Percentiles rank a stretch among this genome's conserved stretches.
Evolutionary conservation across 1,140 invertebrate genomes (phyloP).

Genomic region (Lasaia peninsularis): DNA sequence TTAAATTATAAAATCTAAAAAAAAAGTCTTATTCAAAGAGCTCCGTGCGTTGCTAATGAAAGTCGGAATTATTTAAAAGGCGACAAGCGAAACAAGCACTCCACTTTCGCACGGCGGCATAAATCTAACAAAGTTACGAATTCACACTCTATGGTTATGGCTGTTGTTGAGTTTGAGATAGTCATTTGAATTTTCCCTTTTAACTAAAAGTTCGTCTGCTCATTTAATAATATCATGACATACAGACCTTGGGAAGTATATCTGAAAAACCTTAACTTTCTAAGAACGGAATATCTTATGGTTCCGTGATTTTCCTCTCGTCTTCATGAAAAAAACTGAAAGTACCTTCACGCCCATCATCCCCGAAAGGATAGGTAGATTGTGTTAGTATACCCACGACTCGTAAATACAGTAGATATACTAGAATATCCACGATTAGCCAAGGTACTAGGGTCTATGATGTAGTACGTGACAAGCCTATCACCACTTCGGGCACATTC

Average conservation of each 20-base stretch:
- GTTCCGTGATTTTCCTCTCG: no score
- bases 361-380: no score
- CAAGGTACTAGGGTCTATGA: no score
- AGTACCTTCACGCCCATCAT: no score
- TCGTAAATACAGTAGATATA: no score
- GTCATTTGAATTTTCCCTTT: constrained; percentile 14
- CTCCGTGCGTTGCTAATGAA: neutral
- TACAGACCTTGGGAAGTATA: neutral
- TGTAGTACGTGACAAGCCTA: no score
- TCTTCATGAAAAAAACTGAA: no score
- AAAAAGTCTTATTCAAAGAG: neutral
- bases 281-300: no score
- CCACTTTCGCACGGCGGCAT: constrained; percentile 17
- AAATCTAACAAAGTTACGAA: constrained; percentile 30
- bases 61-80: constrained; percentile 1
- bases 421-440: no score
- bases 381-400: no score
- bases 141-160: constrained; percentile 33
- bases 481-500: no score
- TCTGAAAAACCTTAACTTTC: neutral
- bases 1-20: neutral
- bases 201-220: constrained; percentile 17
- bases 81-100: constrained; percentile 22
- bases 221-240: constrained; percentile 2
- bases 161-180: constrained; percentile 30